A percentile compares a stretch with the other conserved stretches of the same genome.
Evolutionary conservation across 2,888 invertebrate species (phyloP).

Genomic region (Amphipyra tragopoginis): DNA sequence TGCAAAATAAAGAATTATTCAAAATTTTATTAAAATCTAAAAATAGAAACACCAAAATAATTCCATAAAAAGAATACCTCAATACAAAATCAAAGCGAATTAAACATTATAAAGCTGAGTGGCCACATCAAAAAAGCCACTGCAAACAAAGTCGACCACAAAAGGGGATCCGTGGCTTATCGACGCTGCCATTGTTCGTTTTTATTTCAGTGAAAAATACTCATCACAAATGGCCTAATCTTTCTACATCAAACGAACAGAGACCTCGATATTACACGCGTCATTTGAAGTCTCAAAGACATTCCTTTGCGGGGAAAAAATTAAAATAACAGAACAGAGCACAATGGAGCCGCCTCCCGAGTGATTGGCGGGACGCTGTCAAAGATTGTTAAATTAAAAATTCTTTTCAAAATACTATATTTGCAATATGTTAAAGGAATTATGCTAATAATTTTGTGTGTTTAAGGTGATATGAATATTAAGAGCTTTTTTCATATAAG

Average conservation of each 20-base stretch:
- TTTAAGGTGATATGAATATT: slow-evolving; percentile 1
- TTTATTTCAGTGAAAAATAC: slow-evolving; percentile 83
- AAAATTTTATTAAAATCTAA: not conserved
- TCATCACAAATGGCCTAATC: slow-evolving; percentile 84
- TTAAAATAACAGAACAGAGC: slow-evolving; percentile 85
- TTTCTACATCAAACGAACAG: slow-evolving; percentile 86
- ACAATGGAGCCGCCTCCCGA: slow-evolving; percentile 73
- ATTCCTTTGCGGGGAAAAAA: slow-evolving; percentile 84
- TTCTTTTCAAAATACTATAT: slow-evolving; percentile 66
- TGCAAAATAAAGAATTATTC: no score
- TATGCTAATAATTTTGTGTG: slow-evolving; percentile 24
- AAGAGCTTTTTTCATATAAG: not conserved
- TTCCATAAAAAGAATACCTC: slow-evolving; percentile 33
- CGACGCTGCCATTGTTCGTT: slow-evolving; percentile 77
- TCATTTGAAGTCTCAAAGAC: slow-evolving; percentile 89
- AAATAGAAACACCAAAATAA: slow-evolving; percentile 23
- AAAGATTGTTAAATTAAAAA: slow-evolving; percentile 80
- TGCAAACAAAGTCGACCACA: slow-evolving; percentile 74
- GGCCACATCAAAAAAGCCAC: slow-evolving; percentile 74
- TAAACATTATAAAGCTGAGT: slow-evolving; percentile 62
- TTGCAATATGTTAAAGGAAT: slow-evolving; percentile 41
- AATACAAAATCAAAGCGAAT: slow-evolving; percentile 50
- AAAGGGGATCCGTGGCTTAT: slow-evolving; percentile 75
- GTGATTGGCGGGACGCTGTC: slow-evolving; percentile 72
- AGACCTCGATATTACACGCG: slow-evolving; percentile 87